Conservation (phyloP, 2,888 invertebrate genomes). For the Leptopilina syphax region DNA sequence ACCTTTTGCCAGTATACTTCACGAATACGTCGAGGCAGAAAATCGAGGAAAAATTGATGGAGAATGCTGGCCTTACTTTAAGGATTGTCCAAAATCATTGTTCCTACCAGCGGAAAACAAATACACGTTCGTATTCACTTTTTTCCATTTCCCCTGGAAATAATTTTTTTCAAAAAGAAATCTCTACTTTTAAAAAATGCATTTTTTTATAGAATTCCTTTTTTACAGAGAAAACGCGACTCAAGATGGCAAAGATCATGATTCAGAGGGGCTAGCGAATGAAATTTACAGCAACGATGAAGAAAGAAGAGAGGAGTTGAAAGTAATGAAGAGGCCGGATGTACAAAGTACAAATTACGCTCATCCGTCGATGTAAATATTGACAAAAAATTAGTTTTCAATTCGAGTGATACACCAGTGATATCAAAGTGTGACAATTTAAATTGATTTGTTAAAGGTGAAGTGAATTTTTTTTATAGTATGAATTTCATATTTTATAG, state of each 20-base stretch:
- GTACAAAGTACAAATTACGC: conserved; percentile 38
- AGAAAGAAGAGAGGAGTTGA: conserved; percentile 4
- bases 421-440: conserved; percentile 32
- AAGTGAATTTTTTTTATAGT: background rate
- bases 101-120: conserved; percentile 81
- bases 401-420: conserved; percentile 32
- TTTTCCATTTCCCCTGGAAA: background rate
- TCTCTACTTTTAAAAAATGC: background rate
- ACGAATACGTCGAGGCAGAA: conserved; percentile 90
- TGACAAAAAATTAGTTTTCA: conserved; percentile 20
- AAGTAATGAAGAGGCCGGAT: conserved; percentile 38
- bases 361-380: conserved; percentile 36
- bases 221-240: conserved; percentile 61
- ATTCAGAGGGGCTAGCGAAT: conserved; percentile 39
- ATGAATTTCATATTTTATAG: background rate
- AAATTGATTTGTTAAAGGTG: conserved; percentile 5
- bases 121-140: conserved; percentile 76
- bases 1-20: conserved; percentile 84
- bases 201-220: background rate
- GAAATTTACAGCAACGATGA: conserved; percentile 42
- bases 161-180: background rate
- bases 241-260: conserved; percentile 56
- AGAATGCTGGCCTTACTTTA: conserved; percentile 92
- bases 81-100: conserved; percentile 89
- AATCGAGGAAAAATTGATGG: conserved; percentile 84